Base-by-base conservation (phyloP, 2,888 invertebrate species). In the Plebejus argus region DNA sequence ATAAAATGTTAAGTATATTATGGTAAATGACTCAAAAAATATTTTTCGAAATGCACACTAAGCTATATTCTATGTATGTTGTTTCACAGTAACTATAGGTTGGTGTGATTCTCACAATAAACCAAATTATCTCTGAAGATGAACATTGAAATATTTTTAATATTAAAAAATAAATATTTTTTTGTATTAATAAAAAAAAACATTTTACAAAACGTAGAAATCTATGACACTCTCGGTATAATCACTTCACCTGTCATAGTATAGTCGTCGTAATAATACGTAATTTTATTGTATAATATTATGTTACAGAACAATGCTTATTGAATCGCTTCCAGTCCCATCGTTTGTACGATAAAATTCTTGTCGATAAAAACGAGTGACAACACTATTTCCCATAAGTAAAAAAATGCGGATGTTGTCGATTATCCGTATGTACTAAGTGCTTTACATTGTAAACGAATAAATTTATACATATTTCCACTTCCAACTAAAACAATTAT, bases 271-370 rank as follows among this genome's bases (percentile, higher is more conserved):
- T 39, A 35, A 39, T 39, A 39, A 71, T 71, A 74, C 49, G 53
- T 74, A 74, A 74, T 49, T 28, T 28, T 49, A 23, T 74, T 74
- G 23, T 49, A 74, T 74, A 74, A 74, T 28, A 49, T 74, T 49
- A 74, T 49, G 74, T 74, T 74, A 74, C 74, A 74, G 49, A 74
- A 74, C 74, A 74, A 74, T 74, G 72, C 39, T 39, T 45, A 72
- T 72, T 72, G 74, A 74, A 28, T 74, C 49, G 28, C 74, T 74
- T 74, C 74, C 74, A 74, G 28, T 74, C 74, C 28, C 74, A 74
- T 74, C 74, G 45, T 49, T 72, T 72, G 72, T 49, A 39, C 49
- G 45, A 45, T 74, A 45, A 49, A 71, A 74, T 74, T 74, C 18
- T 28, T 74, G 45, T 49, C 49, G 49, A 45, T 45, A 74, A 74